Conservation (phyloP, 1,140 invertebrate species). For the Paracyclopina nana region DNA sequence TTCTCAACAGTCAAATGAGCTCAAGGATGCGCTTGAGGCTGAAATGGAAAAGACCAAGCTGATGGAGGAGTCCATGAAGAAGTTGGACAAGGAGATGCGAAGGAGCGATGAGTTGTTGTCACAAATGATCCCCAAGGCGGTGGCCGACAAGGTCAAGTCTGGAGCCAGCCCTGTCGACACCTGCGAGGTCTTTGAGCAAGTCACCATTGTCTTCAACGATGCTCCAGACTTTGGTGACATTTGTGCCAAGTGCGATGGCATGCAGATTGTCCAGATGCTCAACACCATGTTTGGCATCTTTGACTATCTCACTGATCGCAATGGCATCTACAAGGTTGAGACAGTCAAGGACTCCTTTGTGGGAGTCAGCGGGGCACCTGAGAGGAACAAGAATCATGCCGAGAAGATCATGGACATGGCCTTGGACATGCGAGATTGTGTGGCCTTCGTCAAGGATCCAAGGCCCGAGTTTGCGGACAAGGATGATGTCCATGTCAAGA, state of each 20-base stretch:
- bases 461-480: conserved; percentile 1
- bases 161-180: conserved; percentile 86
- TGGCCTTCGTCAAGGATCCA: conserved; percentile 8
- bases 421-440: conserved; percentile 13
- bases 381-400: conserved; percentile 4
- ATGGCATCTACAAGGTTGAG: conserved; percentile 60
- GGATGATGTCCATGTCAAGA: conserved; percentile 5
- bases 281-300: conserved; percentile 88
- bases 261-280: conserved; percentile 31
- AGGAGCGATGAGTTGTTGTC: conserved; percentile 83
- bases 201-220: conserved; percentile 87
- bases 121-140: conserved; percentile 85
- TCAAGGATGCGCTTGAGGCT: conserved; percentile 84
- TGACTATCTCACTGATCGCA: conserved; percentile 70
- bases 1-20: conserved; percentile 80
- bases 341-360: conserved; percentile 15
- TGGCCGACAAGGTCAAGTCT: conserved; percentile 61
- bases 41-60: conserved; percentile 92
- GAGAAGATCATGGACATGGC: conserved; percentile 13
- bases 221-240: conserved; percentile 93
- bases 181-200: conserved; percentile 87
- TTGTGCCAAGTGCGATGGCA: conserved; percentile 75
- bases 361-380: conserved; percentile 11
- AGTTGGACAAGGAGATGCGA: conserved; percentile 85
- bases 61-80: conserved; percentile 83